phyloP scores from a whole-genome alignment of 2,888 invertebrate species.

The Drosophila macrospina region DNA sequence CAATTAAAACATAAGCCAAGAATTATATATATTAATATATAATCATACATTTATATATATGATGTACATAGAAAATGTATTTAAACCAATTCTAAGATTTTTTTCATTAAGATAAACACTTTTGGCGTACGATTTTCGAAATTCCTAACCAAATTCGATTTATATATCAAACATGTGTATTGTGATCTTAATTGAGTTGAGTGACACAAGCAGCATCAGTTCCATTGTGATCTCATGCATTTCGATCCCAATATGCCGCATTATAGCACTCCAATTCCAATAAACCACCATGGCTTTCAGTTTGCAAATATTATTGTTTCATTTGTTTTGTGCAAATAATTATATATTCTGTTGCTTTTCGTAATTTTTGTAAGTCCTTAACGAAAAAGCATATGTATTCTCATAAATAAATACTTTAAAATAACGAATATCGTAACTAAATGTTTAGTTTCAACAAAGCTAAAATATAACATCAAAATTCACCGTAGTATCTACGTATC shows the following conservation, averaged over 20 bases:
- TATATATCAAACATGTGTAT: slow-evolving; percentile 45
- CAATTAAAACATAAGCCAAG: slow-evolving; percentile 56
- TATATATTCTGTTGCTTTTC: slow-evolving; percentile 76
- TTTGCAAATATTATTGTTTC: slow-evolving; percentile 68
- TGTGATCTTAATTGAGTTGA: slow-evolving; percentile 64
- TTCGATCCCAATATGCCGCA: slow-evolving; percentile 54
- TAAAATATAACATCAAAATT: slow-evolving; percentile 55
- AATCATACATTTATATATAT: slow-evolving; percentile 32
- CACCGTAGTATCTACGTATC: slow-evolving; percentile 67
- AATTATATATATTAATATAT: slow-evolving; percentile 28
- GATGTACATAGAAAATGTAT: slow-evolving; percentile 45
- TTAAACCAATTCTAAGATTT: slow-evolving; percentile 63
- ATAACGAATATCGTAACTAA: slow-evolving; percentile 60
- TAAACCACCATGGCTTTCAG: slow-evolving; percentile 76
- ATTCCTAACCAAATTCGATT: slow-evolving; percentile 43
- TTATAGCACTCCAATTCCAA: slow-evolving; percentile 44
- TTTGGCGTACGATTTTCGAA: slow-evolving; percentile 72
- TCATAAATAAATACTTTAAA: slow-evolving; percentile 31
- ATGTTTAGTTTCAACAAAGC: slow-evolving; percentile 57
- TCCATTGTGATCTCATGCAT: slow-evolving; percentile 64
- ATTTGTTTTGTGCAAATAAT: slow-evolving; percentile 74
- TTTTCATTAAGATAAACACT: slow-evolving; percentile 83
- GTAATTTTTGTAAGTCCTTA: slow-evolving; percentile 71
- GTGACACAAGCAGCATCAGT: slow-evolving; percentile 10
- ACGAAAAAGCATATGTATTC: slow-evolving; percentile 66